A percentile compares a stretch with the other conserved stretches of the same genome.
phyloP scores from a whole-genome alignment of 2,888 invertebrate genomes.

The Endomychus coccineus region DNA sequence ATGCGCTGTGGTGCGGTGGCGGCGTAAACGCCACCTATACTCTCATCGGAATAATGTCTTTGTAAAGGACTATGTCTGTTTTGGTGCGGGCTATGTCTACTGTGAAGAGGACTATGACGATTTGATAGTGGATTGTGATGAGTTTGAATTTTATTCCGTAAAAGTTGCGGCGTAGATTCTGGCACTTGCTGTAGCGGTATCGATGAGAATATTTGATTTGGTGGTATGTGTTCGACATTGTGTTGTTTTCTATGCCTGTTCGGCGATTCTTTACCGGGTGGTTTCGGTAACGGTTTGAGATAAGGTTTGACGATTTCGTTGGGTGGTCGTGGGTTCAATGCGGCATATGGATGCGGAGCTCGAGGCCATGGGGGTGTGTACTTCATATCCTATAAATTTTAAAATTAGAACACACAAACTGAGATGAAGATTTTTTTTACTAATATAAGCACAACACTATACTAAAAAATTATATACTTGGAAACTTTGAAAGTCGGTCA shows the following conservation, averaged over 20 bases:
- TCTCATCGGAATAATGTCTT: constrained; percentile 61
- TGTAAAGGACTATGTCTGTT: constrained; percentile 47
- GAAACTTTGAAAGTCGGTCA: neutral
- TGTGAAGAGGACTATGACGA: constrained; percentile 35
- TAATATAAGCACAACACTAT: neutral
- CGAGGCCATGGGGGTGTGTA: constrained; percentile 60
- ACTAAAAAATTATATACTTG: no score
- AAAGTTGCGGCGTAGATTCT: constrained; percentile 34
- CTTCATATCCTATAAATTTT: constrained; percentile 39
- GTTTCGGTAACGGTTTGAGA: constrained; percentile 52
- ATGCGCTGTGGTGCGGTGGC: constrained; percentile 48
- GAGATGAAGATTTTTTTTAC: constrained; percentile 1
- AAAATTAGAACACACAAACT: constrained; percentile 5
- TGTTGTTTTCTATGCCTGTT: constrained; percentile 36
- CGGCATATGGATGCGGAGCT: constrained; percentile 43
- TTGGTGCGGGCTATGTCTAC: constrained; percentile 35
- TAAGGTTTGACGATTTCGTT: constrained; percentile 43
- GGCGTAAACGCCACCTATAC: constrained; percentile 46
- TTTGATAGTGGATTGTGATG: constrained; percentile 33
- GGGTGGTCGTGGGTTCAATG: constrained; percentile 18
- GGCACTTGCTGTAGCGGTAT: constrained; percentile 23
- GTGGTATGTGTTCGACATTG: constrained; percentile 17
- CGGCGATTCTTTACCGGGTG: constrained; percentile 46
- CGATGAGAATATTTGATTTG: constrained; percentile 24
- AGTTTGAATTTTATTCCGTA: constrained; percentile 37